Percentiles rank a stretch among this genome's conserved stretches.
phyloP scores from a whole-genome alignment of 2,797 vertebrate species.

The Gouania willdenowi region DNA sequence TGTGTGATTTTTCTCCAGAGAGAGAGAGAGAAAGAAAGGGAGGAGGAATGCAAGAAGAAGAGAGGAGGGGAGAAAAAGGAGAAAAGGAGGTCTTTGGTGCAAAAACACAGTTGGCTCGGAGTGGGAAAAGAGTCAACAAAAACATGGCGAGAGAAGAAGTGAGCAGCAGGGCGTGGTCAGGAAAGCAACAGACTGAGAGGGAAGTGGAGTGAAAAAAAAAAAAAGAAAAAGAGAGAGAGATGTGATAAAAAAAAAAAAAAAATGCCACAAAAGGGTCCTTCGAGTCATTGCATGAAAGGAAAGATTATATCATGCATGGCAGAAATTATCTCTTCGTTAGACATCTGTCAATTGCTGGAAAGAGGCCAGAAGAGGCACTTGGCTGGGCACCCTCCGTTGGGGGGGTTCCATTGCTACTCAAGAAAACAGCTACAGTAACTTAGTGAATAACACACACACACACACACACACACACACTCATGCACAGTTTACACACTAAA shows the following conservation, averaged over 20 bases:
- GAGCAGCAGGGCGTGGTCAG: constrained; percentile 18
- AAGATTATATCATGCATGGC: constrained; percentile 72
- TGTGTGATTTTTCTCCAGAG: constrained; percentile 75
- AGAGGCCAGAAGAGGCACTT: constrained; percentile 49
- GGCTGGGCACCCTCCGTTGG: constrained; percentile 15
- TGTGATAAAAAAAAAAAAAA: constrained; percentile 68
- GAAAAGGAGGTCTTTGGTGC: constrained; percentile 46
- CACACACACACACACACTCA: constrained; percentile 2
- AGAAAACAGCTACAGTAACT: constrained; percentile 24
- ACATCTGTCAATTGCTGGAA: constrained; percentile 61
- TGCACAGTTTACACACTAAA: no score
- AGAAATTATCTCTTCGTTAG: constrained; percentile 72
- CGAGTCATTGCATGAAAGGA: constrained; percentile 65
- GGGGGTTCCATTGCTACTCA: constrained; percentile 30
- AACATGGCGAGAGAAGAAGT: constrained; percentile 15
- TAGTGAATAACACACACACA: no score
- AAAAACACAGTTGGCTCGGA: constrained; percentile 64
- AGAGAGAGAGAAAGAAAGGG: constrained; percentile 25
- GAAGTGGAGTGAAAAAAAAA: constrained; percentile 35
- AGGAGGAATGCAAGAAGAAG: no score
- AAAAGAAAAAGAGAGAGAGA: constrained; percentile 25
- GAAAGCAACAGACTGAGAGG: constrained; percentile 34
- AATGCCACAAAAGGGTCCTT: constrained; percentile 67
- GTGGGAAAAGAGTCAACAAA: constrained; percentile 35
- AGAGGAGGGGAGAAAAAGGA: constrained; percentile 31